phyloP scores from a whole-genome alignment of 64 coral and sea anemone species.

The Stylophora pistillata region DNA sequence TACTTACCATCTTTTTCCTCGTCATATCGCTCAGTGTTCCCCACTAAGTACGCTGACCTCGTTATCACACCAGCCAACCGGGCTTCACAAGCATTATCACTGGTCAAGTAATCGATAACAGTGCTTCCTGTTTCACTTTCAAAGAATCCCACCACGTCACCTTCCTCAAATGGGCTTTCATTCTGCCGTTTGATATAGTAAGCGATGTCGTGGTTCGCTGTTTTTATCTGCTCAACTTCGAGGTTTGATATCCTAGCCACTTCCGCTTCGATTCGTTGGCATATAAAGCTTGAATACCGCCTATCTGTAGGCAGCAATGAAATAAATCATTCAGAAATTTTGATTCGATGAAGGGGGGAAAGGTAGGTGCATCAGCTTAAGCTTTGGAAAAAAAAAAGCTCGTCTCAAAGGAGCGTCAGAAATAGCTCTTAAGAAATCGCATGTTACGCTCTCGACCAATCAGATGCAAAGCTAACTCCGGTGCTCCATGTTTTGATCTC shows the following conservation, averaged over 20 bases:
- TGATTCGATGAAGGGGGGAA: background rate
- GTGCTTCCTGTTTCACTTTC: conserved; percentile 54
- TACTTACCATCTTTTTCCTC: conserved; percentile 49
- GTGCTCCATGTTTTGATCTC: no score
- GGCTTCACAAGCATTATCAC: conserved; percentile 52
- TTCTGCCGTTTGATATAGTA: conserved; percentile 69
- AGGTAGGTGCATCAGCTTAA: background rate
- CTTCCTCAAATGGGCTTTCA: conserved; percentile 59
- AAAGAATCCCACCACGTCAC: conserved; percentile 87
- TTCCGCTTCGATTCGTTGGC: conserved; percentile 65
- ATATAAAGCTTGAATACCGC: conserved; percentile 16
- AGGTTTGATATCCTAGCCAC: conserved; percentile 66
- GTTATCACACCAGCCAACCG: conserved; percentile 84
- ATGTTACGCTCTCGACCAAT: no score
- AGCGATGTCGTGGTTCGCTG: conserved; percentile 82
- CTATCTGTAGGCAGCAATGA: background rate
- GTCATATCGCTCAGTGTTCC: conserved; percentile 26
- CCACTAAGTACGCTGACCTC: conserved; percentile 69
- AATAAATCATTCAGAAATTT: background rate
- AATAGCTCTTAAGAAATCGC: no score
- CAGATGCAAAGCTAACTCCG: no score
- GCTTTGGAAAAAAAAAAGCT: no score
- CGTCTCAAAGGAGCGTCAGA: no score
- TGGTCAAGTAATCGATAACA: conserved; percentile 80
- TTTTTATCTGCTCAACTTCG: conserved; percentile 60